phyloP scores from a whole-genome alignment of 1,140 invertebrate species.

The Sogatella furcifera region DNA sequence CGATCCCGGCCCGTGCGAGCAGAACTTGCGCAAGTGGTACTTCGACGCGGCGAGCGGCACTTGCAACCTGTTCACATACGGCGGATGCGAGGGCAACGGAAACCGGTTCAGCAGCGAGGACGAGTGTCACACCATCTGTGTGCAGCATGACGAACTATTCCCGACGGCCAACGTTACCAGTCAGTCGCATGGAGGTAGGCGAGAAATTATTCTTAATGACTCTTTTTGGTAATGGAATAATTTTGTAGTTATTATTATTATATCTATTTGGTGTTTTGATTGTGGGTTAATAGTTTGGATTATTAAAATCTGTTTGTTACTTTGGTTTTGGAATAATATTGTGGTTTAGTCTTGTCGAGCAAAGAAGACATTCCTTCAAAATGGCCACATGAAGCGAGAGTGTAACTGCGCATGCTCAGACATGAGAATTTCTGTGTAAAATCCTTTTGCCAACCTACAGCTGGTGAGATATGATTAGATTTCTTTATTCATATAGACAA shows the following conservation, averaged over 20 bases:
- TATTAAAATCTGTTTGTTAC: too few species aligned
- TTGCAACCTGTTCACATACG: constrained; percentile 56
- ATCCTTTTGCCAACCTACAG: too few species aligned
- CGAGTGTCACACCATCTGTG: constrained; percentile 36
- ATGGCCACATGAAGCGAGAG: too few species aligned
- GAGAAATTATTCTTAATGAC: background rate
- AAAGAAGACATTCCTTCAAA: too few species aligned
- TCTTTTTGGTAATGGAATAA: background rate
- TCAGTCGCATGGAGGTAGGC: constrained; percentile 29
- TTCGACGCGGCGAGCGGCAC: constrained; percentile 51
- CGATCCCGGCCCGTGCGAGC: constrained; percentile 57
- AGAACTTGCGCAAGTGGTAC: constrained; percentile 54
- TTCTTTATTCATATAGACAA: too few species aligned
- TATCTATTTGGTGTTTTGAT: background rate
- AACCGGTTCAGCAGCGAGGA: constrained; percentile 42
- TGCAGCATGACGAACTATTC: constrained; percentile 36
- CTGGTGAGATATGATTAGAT: too few species aligned
- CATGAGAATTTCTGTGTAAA: too few species aligned
- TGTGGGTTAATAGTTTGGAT: too few species aligned
- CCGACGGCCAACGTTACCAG: constrained; percentile 34
- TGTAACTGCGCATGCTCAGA: too few species aligned
- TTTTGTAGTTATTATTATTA: too few species aligned
- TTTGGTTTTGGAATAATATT: too few species aligned
- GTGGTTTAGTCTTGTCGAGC: too few species aligned
- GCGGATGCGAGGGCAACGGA: constrained; percentile 57